Conservation (phyloP, 2,888 invertebrate genomes). For the Lasius fuliginosus region DNA sequence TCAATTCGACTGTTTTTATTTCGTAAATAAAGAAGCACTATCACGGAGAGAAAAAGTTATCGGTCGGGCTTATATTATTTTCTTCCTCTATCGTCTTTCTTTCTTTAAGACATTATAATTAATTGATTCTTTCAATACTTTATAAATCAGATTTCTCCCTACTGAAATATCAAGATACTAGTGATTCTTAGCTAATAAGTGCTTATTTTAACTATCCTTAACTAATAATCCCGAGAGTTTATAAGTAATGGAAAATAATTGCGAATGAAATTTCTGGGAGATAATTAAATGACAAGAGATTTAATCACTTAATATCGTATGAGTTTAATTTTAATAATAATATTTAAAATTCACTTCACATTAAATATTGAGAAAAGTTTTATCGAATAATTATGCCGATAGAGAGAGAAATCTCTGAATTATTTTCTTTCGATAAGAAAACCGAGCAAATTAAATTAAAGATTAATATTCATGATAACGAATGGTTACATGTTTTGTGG, state of each 20-base stretch:
- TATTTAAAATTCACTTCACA: background rate
- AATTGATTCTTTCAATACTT: background rate
- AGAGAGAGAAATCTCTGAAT: background rate
- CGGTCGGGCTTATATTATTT: background rate
- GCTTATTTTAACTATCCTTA: background rate
- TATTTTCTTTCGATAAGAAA: background rate
- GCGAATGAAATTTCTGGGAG: conserved; percentile 2
- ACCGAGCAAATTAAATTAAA: background rate
- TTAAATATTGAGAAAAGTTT: background rate
- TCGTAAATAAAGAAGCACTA: background rate
- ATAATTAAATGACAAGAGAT: conserved; percentile 13
- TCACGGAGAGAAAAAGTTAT: background rate
- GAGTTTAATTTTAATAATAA: conserved; percentile 23
- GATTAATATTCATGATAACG: conserved; percentile 13
- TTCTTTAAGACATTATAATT: conserved; percentile 9
- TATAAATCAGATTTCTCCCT: background rate
- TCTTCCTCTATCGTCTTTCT: background rate
- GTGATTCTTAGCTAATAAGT: background rate
- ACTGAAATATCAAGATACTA: conserved; percentile 18
- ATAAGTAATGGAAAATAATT: background rate
- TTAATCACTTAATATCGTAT: conserved; percentile 1
- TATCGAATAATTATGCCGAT: background rate
- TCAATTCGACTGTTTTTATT: background rate
- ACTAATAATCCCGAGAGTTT: background rate
- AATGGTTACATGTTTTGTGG: conserved; percentile 3